These are phyloP conservation scores for Sycophaga agraensis DNA, from an alignment of 1,140 invertebrate genomes.

Conservation along the genomic window DNA sequence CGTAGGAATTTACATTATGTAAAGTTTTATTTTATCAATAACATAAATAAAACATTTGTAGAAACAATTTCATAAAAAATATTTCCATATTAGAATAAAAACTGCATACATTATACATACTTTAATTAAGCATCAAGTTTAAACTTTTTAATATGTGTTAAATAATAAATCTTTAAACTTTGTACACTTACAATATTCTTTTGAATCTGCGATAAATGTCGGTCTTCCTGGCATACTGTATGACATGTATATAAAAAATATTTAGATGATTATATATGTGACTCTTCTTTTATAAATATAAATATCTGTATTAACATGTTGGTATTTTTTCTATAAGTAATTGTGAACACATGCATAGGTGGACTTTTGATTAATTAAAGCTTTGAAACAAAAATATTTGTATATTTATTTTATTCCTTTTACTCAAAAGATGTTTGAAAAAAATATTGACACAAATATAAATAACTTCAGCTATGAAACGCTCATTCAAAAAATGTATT, in stretches of 20 bases:
- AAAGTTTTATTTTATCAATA: constrained; percentile 23
- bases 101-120: no score
- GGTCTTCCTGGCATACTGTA: constrained; percentile 20
- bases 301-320: constrained; percentile 19
- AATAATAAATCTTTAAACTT: constrained; percentile 14
- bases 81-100: constrained; percentile 6
- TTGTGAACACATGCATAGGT: constrained; percentile 24
- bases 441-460: not conserved
- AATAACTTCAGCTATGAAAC: no score
- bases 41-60: constrained; percentile 13
- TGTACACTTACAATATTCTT: constrained; percentile 7
- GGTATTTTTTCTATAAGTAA: constrained; percentile 27
- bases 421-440: not conserved
- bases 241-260: constrained; percentile 23
- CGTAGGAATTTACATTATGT: not conserved
- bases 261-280: constrained; percentile 6
- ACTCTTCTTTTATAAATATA: constrained; percentile 24
- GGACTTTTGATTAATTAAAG: constrained; percentile 27
- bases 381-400: constrained; percentile 6
- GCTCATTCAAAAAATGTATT: no score
- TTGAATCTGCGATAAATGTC: constrained; percentile 15
- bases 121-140: no score
- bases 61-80: constrained; percentile 11
- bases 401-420: constrained; percentile 2
- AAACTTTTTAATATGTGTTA: constrained; percentile 16